Percentiles rank a stretch among this genome's conserved stretches.
Evolutionary conservation across 2,797 vertebrate genomes (phyloP).

Genomic region (Cyclura pinguis): DNA sequence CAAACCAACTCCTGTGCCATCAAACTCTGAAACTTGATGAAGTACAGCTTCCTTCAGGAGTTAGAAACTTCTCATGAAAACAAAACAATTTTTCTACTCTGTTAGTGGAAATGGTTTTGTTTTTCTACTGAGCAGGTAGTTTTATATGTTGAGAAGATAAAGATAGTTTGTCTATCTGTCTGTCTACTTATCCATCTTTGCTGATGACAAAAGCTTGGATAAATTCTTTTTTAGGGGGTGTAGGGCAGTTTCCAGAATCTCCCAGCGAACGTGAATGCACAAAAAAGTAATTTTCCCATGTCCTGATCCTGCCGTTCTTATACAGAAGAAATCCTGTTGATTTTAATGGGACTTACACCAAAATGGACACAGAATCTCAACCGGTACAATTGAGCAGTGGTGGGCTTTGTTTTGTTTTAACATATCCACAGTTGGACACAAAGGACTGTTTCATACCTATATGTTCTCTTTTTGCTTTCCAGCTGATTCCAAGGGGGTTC

Average conservation of each 20-base stretch:
- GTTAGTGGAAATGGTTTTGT: constrained; percentile 8
- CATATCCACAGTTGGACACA: neutral
- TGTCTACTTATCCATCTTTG: neutral
- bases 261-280: too few relatives aligned
- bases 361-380: neutral
- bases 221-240: too few relatives aligned
- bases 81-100: constrained; percentile 6
- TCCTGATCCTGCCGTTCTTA: neutral
- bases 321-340: neutral
- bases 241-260: too few relatives aligned
- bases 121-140: neutral
- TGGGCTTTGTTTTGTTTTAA: neutral
- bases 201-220: too few relatives aligned
- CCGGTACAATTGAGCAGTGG: neutral
- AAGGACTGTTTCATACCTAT: neutral
- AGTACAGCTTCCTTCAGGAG: constrained; percentile 59
- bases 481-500: too few relatives aligned
- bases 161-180: neutral
- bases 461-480: too few relatives aligned
- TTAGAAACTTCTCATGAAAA: constrained; percentile 50
- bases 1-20: constrained; percentile 63
- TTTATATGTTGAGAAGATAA: neutral
- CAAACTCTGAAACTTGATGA: constrained; percentile 65
- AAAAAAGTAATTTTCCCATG: too few relatives aligned
- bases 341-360: neutral